These are phyloP conservation scores for Carterocephalus palaemon DNA, from an alignment of 2,888 invertebrate genomes.

Conservation along the genomic window DNA sequence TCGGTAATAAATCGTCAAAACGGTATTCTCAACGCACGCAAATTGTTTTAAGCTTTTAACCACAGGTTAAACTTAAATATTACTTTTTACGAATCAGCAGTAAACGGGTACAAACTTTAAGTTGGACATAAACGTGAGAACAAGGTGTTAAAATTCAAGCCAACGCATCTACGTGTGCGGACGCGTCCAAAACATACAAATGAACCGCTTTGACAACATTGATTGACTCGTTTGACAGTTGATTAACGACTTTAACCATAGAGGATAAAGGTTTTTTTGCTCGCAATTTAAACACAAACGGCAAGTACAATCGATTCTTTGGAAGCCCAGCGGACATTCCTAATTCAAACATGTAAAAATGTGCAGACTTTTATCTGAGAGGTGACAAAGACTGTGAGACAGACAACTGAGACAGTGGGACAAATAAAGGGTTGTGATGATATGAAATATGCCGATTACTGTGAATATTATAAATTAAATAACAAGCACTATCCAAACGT, in stretches of 20 bases:
- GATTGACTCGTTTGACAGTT: conserved; percentile 13
- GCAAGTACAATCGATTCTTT: conserved; percentile 17
- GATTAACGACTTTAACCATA: conserved; percentile 21
- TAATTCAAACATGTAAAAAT: conserved; percentile 19
- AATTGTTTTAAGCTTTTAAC: conserved; percentile 18
- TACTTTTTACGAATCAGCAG: conserved; percentile 15
- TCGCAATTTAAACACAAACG: not conserved
- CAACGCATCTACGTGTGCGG: conserved; percentile 2
- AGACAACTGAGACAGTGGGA: too few relatives aligned
- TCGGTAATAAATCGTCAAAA: conserved; percentile 5
- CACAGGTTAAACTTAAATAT: conserved; percentile 19
- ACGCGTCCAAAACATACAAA: conserved; percentile 28
- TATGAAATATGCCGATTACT: too few relatives aligned
- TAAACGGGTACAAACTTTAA: conserved; percentile 12
- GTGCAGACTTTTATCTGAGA: conserved; percentile 3
- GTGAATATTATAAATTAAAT: too few relatives aligned
- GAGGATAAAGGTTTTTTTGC: conserved; percentile 2
- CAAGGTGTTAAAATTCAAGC: conserved; percentile 31
- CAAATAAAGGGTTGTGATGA: too few relatives aligned
- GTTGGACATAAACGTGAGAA: too few relatives aligned
- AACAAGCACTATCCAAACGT: too few relatives aligned
- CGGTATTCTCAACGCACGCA: not conserved
- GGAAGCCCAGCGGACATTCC: conserved; percentile 14
- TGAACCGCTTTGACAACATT: conserved; percentile 15
- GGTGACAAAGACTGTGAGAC: not conserved